Evolutionary conservation across 2,113 vertebrate genomes (phyloP).

Genomic region (Illadopsis cleaveri): DNA sequence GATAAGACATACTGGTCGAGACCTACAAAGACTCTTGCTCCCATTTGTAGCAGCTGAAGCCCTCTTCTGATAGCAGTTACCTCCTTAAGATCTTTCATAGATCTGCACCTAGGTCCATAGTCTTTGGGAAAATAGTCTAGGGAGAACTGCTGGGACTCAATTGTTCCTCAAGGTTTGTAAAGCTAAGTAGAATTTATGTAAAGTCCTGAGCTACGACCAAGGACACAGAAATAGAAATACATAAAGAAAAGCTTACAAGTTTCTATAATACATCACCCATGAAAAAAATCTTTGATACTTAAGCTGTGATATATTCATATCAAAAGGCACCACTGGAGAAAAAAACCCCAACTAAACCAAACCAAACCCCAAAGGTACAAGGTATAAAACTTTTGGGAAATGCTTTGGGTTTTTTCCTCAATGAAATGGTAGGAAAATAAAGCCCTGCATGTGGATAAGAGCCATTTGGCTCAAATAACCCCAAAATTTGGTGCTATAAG

Average conservation of each 20-base stretch:
- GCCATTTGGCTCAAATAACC: slow-evolving; percentile 4
- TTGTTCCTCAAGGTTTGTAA: not conserved
- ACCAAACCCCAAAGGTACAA: not conserved
- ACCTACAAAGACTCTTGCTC: not conserved
- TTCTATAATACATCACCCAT: not conserved
- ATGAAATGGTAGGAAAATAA: not conserved
- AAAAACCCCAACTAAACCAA: not conserved
- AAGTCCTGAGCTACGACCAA: not conserved
- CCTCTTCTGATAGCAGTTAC: not conserved
- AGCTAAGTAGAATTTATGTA: not conserved
- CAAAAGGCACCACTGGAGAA: not conserved
- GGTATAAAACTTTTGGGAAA: not conserved
- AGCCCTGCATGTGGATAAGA: not conserved
- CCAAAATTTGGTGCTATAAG: not conserved
- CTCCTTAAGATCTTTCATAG: not conserved
- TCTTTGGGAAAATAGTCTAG: not conserved
- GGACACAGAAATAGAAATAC: not conserved
- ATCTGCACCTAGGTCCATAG: not conserved
- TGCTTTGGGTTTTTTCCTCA: not conserved
- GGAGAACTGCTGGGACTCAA: not conserved
- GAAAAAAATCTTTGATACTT: not conserved
- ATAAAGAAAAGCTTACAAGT: not conserved
- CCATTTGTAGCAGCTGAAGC: not conserved
- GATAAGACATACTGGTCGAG: not conserved
- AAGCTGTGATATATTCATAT: not conserved